Evolutionary conservation across 2,888 invertebrate genomes (phyloP), one percentile per base, ranked within the genome.

Genomic region (Acronicta alni): DNA sequence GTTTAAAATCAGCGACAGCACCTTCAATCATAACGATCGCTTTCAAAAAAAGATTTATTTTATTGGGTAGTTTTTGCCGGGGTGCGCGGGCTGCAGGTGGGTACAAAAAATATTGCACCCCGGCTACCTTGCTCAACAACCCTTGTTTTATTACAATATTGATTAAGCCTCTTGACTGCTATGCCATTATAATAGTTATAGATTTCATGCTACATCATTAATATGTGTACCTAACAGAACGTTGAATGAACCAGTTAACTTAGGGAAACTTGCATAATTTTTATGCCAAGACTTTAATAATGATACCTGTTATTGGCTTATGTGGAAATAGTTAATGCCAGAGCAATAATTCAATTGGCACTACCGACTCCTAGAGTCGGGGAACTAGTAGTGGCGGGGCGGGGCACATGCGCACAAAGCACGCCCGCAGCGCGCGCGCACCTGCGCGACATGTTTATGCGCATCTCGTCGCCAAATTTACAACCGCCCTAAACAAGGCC

Each of bases 1-100:
- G 93, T 93, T 92, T 89, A 89, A 89, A 93, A 93, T 93, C 93
- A 91, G 92, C 93, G 93, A 92, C 92, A 91, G 85, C 82, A 82
- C 89, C 84, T 89, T 93, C 92, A 91, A 93, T 93, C 93, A 93
- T 93, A 91, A 86, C 82, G 89, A 88, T 90, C 81, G 83, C 77
- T 79, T 84, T 84, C 88, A 89, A 90, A 91, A 67, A 91, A 85
- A 72, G 58, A 76, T 85, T 82, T 86, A 85, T 87, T 88, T 88
- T 89, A 88, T 87, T 85, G 83, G 83, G 81, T 79, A 72, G 83
- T 89, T 90, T 90, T 86, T 89, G 87, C 88, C 72, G 77, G 78
- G 55, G 10, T 89, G 87, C 88, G 72, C 77, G 78, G 56, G 10
- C 86, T 80, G 90, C 90, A 92, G 91, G 91, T 90, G 90, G 87